Evolutionary conservation across 2,113 vertebrate species (phyloP).

Genomic region (Camelus dromedarius): DNA sequence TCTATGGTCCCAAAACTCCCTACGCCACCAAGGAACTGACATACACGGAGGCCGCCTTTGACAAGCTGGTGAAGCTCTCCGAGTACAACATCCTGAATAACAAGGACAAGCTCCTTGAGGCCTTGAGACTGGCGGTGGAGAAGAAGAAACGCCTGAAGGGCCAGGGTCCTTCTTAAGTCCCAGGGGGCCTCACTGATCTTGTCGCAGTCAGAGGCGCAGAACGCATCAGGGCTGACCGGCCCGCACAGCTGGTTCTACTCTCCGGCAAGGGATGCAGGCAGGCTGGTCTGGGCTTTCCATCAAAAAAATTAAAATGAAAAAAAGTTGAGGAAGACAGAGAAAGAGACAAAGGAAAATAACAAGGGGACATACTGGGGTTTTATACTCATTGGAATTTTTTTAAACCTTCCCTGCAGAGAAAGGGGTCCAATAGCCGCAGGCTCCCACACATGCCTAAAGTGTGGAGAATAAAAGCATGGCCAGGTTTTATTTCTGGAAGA

Average conservation of each 20-base stretch:
- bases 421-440: not conserved
- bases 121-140: slow-evolving; percentile 82
- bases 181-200: not conserved
- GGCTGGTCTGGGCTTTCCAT: not conserved
- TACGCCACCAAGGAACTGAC: slow-evolving; percentile 87
- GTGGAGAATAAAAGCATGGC: not conserved
- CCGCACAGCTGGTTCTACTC: rapidly evolving
- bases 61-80: slow-evolving; percentile 85
- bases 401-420: not conserved
- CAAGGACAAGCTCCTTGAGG: slow-evolving; percentile 84
- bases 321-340: not conserved
- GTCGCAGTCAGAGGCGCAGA: not conserved
- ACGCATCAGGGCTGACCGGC: not conserved
- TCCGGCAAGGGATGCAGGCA: not conserved
- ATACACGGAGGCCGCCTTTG: slow-evolving; percentile 84
- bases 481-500: not conserved
- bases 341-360: not conserved
- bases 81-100: slow-evolving; percentile 91
- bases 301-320: not conserved
- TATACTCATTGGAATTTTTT: not conserved
- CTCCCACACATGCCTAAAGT: not conserved
- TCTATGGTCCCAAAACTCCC: slow-evolving; percentile 84
- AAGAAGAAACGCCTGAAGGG: slow-evolving; percentile 82
- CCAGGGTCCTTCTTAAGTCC: not conserved
- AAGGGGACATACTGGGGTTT: not conserved